A percentile compares a stretch with the other conserved stretches of the same genome.
phyloP scores from a whole-genome alignment of 2,797 vertebrate species.

The Megaceryle alcyon region DNA sequence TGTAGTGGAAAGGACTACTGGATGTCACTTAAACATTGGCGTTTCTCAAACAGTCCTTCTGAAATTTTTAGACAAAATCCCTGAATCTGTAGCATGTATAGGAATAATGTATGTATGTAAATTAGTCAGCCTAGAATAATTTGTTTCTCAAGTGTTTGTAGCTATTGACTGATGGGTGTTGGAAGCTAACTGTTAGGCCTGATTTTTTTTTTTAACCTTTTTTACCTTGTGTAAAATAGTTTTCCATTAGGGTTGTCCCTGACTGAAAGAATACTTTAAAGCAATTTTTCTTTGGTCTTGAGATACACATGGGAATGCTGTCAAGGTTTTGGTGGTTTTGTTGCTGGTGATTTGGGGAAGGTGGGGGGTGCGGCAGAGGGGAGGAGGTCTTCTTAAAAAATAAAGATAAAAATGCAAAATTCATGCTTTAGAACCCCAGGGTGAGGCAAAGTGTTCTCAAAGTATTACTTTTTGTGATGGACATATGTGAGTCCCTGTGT shows the following conservation, averaged over 20 bases:
- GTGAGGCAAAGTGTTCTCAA: not conserved
- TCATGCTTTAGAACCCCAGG: not conserved
- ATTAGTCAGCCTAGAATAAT: not conserved
- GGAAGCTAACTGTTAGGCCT: not conserved
- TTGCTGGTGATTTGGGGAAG: not conserved
- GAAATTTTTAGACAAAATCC: not conserved
- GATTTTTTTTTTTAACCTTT: not conserved
- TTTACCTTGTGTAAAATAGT: not conserved
- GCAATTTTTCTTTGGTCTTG: not conserved
- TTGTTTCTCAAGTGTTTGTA: not conserved
- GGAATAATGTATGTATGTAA: not conserved
- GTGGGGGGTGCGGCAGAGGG: too few relatives aligned
- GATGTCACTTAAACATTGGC: not conserved
- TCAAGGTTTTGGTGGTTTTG: not conserved
- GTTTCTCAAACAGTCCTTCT: not conserved
- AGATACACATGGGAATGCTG: not conserved
- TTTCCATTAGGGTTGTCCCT: not conserved
- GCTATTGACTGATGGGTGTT: not conserved
- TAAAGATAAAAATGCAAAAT: not conserved
- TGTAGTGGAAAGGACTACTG: not conserved
- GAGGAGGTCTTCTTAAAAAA: too few relatives aligned
- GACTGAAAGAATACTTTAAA: not conserved
- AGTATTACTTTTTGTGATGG: not conserved
- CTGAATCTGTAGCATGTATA: not conserved
- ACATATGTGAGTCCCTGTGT: accelerated